Base-by-base conservation (phyloP, 2,113 vertebrate species). In the Centropristis striata region DNA sequence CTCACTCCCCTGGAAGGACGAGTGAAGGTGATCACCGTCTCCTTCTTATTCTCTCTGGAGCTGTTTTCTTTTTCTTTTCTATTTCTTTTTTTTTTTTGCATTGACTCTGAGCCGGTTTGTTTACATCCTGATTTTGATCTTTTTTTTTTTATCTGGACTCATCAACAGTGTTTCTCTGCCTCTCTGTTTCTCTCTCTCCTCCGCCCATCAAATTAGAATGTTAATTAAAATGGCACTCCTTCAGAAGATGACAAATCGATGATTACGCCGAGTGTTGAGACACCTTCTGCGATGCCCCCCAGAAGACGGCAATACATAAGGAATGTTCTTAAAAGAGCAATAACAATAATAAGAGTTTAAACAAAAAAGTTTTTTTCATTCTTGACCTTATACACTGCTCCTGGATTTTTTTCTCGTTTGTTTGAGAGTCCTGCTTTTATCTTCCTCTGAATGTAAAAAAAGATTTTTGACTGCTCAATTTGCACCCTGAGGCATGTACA, bases 201-300 rank as follows among this genome's bases (percentile, higher is more conserved):
- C 92, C 87, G 64, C 89, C 88, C 89, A 87, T 89, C 88, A 90
- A 88, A 90, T 91, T 92, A 91, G 75, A 86, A 89, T 91, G 83
- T 91, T 93, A 93, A 94, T 94, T 93, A 93, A 92, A 92, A 90
- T 53, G 75, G 15, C 86, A 84, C 86, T 90, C 51, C 86, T 86
- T 90, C 86, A 90, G 73, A 86, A 90, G 90, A 92, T 90, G 90
- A 90, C 82, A 87, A 90, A 90, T 87, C 65, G 16, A 88, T 89
- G 88, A 90, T 93, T 90, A 86, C 64, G 32, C 27, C 74, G 82
- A 93, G 88, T 78, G 75, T 66, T 25, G 49, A 73, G 76, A 75
- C 87, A 91, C 89, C 86, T 87, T 83, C 80, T 55, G 72, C 6
- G 61, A 79, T 82, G 80, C 90, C 84, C 86, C 81, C 84, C 59